Percentiles rank a stretch among this genome's conserved stretches.
Conservation (phyloP, 2,888 invertebrate species). For the Eristalinus sepulchralis region DNA sequence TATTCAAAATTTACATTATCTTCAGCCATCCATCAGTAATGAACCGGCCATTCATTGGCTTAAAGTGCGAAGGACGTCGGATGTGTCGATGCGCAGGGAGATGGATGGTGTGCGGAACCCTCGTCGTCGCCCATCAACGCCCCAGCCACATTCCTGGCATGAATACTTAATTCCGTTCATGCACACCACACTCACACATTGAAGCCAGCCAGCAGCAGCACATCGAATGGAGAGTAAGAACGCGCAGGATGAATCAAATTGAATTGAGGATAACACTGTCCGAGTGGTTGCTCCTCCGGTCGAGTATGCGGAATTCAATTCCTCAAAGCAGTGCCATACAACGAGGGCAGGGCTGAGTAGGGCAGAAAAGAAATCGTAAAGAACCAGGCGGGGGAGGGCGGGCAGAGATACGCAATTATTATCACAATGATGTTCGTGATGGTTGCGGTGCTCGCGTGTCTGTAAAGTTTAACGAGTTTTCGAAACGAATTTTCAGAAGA, state of each 20-base stretch:
- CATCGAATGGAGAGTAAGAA: background rate
- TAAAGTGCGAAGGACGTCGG: slow-evolving; percentile 12
- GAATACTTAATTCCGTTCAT: slow-evolving; percentile 58
- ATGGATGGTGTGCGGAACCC: slow-evolving; percentile 36
- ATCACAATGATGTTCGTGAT: slow-evolving; percentile 42
- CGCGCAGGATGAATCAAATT: slow-evolving; percentile 41
- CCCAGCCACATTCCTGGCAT: slow-evolving; percentile 55
- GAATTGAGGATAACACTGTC: slow-evolving; percentile 34
- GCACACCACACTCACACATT: background rate
- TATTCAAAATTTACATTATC: slow-evolving; percentile 42
- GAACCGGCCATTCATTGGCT: slow-evolving; percentile 44
- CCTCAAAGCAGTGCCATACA: slow-evolving; percentile 33
- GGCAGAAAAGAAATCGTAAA: background rate
- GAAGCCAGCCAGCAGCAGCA: background rate
- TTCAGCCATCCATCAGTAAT: slow-evolving; percentile 44
- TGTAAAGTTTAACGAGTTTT: slow-evolving; percentile 62
- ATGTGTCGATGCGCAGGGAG: slow-evolving; percentile 35
- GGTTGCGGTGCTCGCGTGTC: slow-evolving; percentile 38
- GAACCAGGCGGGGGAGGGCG: background rate
- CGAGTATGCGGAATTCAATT: slow-evolving; percentile 50
- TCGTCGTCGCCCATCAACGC: slow-evolving; percentile 37
- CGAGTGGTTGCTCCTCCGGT: background rate
- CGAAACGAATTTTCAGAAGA: slow-evolving; percentile 7
- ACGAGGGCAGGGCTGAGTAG: slow-evolving; percentile 3
- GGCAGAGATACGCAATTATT: slow-evolving; percentile 22